These are phyloP conservation scores for Clistopyga incitator DNA, from an alignment of 2,888 invertebrate genomes.

Conservation along the genomic window DNA sequence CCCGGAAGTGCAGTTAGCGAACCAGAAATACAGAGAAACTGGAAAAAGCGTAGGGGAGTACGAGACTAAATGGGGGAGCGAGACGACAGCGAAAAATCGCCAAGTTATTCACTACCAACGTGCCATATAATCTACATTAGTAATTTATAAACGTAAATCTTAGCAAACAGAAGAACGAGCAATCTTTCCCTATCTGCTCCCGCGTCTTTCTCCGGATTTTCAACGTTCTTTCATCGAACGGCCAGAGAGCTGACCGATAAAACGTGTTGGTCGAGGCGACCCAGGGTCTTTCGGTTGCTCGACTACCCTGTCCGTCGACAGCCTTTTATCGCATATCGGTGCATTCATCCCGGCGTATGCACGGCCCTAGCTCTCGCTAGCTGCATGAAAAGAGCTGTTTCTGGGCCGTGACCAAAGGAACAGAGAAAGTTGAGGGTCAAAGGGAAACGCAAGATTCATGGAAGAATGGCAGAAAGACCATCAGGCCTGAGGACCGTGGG, in stretches of 20 bases:
- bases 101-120: conserved; percentile 20
- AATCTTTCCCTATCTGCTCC: conserved; percentile 10
- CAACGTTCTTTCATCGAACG: conserved; percentile 10
- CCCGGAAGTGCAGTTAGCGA: conserved; percentile 55
- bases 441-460: conserved; percentile 16
- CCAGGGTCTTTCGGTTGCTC: conserved; percentile 30
- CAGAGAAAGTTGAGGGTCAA: conserved; percentile 39
- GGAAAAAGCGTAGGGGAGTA: conserved; percentile 4
- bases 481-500: conserved; percentile 1
- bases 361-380: neutral
- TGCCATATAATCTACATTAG: conserved; percentile 30
- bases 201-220: conserved; percentile 10
- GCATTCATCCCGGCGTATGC: conserved; percentile 31
- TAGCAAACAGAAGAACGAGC: conserved; percentile 12
- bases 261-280: conserved; percentile 15
- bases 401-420: neutral
- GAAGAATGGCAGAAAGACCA: conserved; percentile 15
- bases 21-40: conserved; percentile 37
- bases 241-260: conserved; percentile 20
- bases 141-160: conserved; percentile 51
- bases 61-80: conserved; percentile 9
- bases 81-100: conserved; percentile 38
- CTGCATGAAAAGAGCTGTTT: conserved; percentile 6
- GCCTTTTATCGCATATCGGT: conserved; percentile 34
- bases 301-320: conserved; percentile 16